Evolutionary conservation across 2,113 vertebrate species (phyloP).

Genomic region (Takifugu bimaculatus): DNA sequence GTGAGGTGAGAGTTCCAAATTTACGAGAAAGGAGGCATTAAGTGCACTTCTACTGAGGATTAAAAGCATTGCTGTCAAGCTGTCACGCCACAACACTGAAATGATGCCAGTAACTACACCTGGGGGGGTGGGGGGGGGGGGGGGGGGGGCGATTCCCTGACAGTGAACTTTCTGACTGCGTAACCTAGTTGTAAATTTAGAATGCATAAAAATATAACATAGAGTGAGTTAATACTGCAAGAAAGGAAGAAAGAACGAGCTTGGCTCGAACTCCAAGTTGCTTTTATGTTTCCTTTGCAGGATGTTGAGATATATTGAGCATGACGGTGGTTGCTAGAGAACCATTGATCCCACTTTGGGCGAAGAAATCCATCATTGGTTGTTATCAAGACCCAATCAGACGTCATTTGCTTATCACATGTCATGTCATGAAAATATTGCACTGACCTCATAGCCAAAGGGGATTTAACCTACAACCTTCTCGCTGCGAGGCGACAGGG

Average conservation of each 20-base stretch:
- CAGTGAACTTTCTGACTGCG: background rate
- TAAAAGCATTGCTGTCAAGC: slow-evolving; percentile 35
- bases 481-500: too few relatives aligned
- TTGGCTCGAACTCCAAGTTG: slow-evolving; percentile 1
- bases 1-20: slow-evolving; percentile 16
- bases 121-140: background rate
- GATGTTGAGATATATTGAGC: slow-evolving; percentile 43
- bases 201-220: too few relatives aligned
- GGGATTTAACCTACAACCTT: too few relatives aligned
- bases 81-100: slow-evolving; percentile 18
- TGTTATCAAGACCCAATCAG: too few relatives aligned
- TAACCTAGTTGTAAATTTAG: too few relatives aligned
- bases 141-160: background rate
- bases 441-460: background rate
- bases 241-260: too few relatives aligned
- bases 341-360: too few relatives aligned
- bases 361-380: too few relatives aligned
- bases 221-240: too few relatives aligned
- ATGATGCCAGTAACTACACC: slow-evolving; percentile 35
- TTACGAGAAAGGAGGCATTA: background rate
- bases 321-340: too few relatives aligned
- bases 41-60: slow-evolving; percentile 18
- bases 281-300: slow-evolving; percentile 48
- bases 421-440: too few relatives aligned
- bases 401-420: too few relatives aligned